Evolutionary conservation across 2,797 vertebrate species (phyloP), one percentile per base, ranked within the genome.

Genomic region (Enteromius fasciolatus): DNA sequence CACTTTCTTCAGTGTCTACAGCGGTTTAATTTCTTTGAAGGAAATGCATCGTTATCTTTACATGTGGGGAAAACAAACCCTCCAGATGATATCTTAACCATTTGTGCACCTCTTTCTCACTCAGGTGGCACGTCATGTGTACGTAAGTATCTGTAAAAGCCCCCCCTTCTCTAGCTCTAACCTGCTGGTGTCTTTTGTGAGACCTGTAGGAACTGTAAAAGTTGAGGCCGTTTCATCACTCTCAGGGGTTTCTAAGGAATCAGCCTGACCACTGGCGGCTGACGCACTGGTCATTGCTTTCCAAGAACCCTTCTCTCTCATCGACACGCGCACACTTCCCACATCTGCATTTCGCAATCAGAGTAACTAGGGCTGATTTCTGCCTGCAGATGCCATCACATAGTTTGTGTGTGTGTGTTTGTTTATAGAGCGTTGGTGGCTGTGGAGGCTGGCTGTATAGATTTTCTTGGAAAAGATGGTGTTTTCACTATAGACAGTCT

Each of bases 91-190:
- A 84, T 84, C 69, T 87, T 73, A 23, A 77, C 68, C 36, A 57
- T 41, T 75, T 73, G 67, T 20, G 39, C 20, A 67, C 64, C 9
- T 52, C 15, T 41, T 82, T 88, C 87, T 84, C 50, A 81, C 80
- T 44, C 90, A 94, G 93, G 89, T 92, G 87, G 87, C 90, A 61
- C 88, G 46, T 77, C 90, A 88, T 84, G 82, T 94, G 81, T 94
- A 94, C 90, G 93, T 94, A 92, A 94, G 93, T 94, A 94, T 87
- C 25, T 18, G 75, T 82, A 33, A 86, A 80, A 46, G 46, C 17
- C 17, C 4, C 73, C 11, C 25, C 3, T 78, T 44, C 11, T 36
- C 5, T 78, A 64, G 61, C 41, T 14, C 15, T 12, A 50, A 54
- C 31, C 59, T 2, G 20, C 67, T 61, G 12, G 50, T 78, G 63